phyloP scores from a whole-genome alignment of 1,140 invertebrate species.

The Schlechtendalia chinensis region DNA sequence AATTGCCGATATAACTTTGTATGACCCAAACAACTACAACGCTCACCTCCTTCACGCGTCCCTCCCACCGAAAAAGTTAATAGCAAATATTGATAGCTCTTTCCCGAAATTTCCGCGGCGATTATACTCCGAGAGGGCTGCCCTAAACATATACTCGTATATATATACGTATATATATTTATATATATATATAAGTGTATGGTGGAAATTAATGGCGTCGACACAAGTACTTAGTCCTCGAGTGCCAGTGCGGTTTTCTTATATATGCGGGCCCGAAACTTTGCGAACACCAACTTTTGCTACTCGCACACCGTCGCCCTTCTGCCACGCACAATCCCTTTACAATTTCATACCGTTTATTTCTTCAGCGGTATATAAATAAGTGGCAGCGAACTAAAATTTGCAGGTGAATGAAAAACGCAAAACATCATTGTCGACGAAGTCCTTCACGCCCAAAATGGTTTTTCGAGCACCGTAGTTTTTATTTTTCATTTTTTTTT shows the following conservation, averaged over 20 bases:
- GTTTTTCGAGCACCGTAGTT: background rate
- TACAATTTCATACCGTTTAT: background rate
- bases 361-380: background rate
- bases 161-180: no score
- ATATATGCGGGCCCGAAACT: slow-evolving; percentile 11
- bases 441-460: slow-evolving; percentile 7
- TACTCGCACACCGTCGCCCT: background rate
- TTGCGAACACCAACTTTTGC: slow-evolving; percentile 12
- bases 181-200: background rate
- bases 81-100: slow-evolving; percentile 45
- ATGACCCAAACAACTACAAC: background rate
- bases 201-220: slow-evolving; percentile 28
- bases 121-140: slow-evolving; percentile 28
- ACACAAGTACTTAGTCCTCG: slow-evolving; percentile 24
- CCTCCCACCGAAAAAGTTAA: slow-evolving; percentile 22
- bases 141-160: background rate
- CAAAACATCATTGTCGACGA: background rate
- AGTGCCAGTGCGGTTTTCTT: slow-evolving; percentile 27
- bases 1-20: slow-evolving; percentile 45
- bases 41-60: background rate
- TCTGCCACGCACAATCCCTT: no score
- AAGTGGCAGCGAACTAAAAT: slow-evolving; percentile 1
- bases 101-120: slow-evolving; percentile 31
- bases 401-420: background rate
- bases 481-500: background rate